Base-by-base conservation (phyloP, 2,888 invertebrate species). In the Epinotia ramella region DNA sequence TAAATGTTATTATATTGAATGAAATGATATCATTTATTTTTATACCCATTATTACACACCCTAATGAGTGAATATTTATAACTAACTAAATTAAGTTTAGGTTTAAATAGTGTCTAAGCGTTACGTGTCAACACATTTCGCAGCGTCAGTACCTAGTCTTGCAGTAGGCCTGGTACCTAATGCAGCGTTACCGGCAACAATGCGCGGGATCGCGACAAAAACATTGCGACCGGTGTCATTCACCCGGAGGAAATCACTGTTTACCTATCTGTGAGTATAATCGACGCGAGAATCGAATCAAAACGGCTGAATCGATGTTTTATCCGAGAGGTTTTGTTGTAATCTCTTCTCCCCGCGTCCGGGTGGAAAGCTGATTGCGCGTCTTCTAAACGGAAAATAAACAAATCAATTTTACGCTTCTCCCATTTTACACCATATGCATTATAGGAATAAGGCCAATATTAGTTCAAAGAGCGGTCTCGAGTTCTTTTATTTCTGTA, bases 211-310 rank as follows among this genome's bases (percentile, higher is more conserved):
- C n/a, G 71, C 68, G 64, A 60, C 76, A 76, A 78, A 78, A 81
- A 80, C 76, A 75, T 59, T 28, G 46, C 60, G 73, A 70, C 73
- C 78, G 77, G 80, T 83, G 89, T 89, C 90, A 83, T 89, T 91
- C 87, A 91, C 89, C 90, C 81, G 71, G 77, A 84, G 84, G 86
- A 88, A 90, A 88, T 86, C 84, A 81, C 81, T 88, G 86, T 88
- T 89, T 87, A 87, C 82, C 82, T 71, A 73, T 78, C 69, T 73
- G 69, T 65, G 66, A 75, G 69, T 77, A 80, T 83, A 84, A 85
- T 84, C 83, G 82, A 85, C 82, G 82, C 77, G 79, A 82, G 81
- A 84, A 80, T 81, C 78, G 81, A 82, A 83, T 82, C 80, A 77
- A 81, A 83, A 79, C 79, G 81, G 66, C 71, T 80, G 72, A 79